Evolutionary conservation across 2,113 vertebrate genomes (phyloP), one percentile per base, ranked within the genome.

Genomic region (Hirundichthys speculiger): DNA sequence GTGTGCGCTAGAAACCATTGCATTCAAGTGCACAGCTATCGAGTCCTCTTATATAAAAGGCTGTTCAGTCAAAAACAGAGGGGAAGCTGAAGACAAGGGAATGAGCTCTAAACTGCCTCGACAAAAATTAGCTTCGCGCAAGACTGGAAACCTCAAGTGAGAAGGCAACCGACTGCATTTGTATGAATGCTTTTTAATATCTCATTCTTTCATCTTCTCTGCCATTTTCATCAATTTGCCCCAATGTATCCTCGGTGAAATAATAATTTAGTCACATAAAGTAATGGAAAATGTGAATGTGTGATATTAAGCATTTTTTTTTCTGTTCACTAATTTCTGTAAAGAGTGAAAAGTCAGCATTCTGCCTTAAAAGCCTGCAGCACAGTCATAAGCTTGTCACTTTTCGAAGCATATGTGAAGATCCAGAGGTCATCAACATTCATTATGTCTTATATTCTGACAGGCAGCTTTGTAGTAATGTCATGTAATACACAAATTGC

Each of bases 31-130:
- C 64, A 45, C 13, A 50, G 19, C 45, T 69, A 18, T 61, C 38
- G 40, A 39, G 43, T 67, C 11, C 34, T 15, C 18, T 56, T 49
- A 55, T 25, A 60, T 54, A 46, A 61, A 49, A 18, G 34, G 10
- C 50, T 40, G 12, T 48, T 60, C n/a, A 59, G 41, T 45, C 40
- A 46, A 48, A n/a, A 70, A 77, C 60, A 63, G 56, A 42, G 21
- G 50, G 40, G 5, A 55, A 52, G 21, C 30, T 15, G 20, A 43
- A 50, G 43, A 68, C 9, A 16, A 53, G 34, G 19, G 9, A 16
- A 34, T 41, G 43, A 15, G n/a, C n/a, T n/a, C n/a, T n/a, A n/a
- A n/a, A n/a, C n/a, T n/a, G n/a, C n/a, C n/a, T n/a, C n/a, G n/a
- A n/a, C n/a, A n/a, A n/a, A n/a, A n/a, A n/a, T n/a, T n/a, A n/a